Evolutionary conservation across 2,888 invertebrate species (phyloP).

Genomic region (Trissolcus japonicus): DNA sequence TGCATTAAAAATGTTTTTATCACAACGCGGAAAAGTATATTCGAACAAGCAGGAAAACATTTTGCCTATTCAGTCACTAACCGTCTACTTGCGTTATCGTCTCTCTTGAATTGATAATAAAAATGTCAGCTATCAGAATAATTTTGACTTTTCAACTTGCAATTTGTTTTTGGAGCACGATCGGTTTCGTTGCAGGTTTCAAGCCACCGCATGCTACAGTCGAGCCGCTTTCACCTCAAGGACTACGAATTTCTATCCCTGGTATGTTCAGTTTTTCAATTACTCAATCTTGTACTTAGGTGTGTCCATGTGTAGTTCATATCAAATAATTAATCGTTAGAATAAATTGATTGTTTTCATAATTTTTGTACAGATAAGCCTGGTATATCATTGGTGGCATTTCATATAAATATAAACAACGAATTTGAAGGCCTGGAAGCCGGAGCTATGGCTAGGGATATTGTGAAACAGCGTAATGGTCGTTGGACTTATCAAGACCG

Average conservation of each 20-base stretch:
- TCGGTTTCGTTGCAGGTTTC: constrained; percentile 14
- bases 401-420: constrained; percentile 85
- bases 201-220: constrained; percentile 73
- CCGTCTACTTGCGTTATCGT: not conserved
- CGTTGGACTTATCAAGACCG: constrained; percentile 83
- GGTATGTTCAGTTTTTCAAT: constrained; percentile 73
- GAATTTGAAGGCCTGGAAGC: constrained; percentile 84
- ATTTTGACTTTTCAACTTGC: not conserved
- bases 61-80: no score
- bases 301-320: no score
- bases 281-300: no score
- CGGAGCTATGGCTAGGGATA: constrained; percentile 82
- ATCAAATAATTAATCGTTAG: no score
- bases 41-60: not conserved
- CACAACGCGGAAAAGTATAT: not conserved
- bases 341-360: no score
- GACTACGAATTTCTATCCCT: constrained; percentile 81
- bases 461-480: constrained; percentile 80
- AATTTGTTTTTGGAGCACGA: constrained; percentile 4
- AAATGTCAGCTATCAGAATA: constrained; percentile 4
- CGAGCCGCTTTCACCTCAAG: constrained; percentile 80
- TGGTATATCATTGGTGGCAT: constrained; percentile 85
- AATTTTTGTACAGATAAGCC: constrained; percentile 77
- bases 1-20: not conserved
- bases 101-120: not conserved